Evolutionary conservation across 2,888 invertebrate species (phyloP).

Genomic region (Apotomis betuletana): DNA sequence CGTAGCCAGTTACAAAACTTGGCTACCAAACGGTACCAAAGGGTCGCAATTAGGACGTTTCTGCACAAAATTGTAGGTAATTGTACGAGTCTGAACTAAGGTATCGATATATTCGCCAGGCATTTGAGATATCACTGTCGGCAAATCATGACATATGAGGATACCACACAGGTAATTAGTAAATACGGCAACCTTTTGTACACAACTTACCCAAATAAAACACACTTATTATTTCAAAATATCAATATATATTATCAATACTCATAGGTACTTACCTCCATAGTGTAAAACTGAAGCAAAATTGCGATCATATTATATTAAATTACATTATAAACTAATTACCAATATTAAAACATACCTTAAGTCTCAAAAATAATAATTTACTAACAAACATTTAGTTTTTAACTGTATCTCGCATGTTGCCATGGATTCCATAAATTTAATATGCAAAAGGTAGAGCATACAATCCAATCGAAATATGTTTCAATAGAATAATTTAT

Average conservation of each 20-base stretch:
- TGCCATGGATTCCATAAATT: conserved; percentile 3
- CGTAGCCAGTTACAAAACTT: too few relatives aligned
- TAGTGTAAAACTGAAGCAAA: conserved; percentile 67
- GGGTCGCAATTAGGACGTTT: too few relatives aligned
- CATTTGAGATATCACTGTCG: too few relatives aligned
- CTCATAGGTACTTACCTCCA: conserved; percentile 66
- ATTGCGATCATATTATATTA: conserved; percentile 76
- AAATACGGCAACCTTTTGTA: too few relatives aligned
- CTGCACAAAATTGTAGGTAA: too few relatives aligned
- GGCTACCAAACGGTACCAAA: too few relatives aligned
- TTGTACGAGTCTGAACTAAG: too few relatives aligned
- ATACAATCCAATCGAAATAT: background rate
- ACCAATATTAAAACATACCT: conserved; percentile 80
- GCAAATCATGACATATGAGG: too few relatives aligned
- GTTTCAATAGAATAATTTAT: background rate
- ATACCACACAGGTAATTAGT: too few relatives aligned
- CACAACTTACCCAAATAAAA: conserved; percentile 49
- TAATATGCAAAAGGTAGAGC: background rate
- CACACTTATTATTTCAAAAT: conserved; percentile 57
- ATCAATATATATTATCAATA: conserved; percentile 73
- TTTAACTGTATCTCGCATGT: conserved; percentile 21
- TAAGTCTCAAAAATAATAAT: conserved; percentile 83
- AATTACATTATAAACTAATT: conserved; percentile 80
- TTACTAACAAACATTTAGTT: conserved; percentile 76
- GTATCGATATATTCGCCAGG: too few relatives aligned